Percentiles rank a stretch among this genome's conserved stretches.
These are phyloP conservation scores for Machimus rusticus DNA, from an alignment of 2,888 invertebrate genomes.

Conservation along the genomic window DNA sequence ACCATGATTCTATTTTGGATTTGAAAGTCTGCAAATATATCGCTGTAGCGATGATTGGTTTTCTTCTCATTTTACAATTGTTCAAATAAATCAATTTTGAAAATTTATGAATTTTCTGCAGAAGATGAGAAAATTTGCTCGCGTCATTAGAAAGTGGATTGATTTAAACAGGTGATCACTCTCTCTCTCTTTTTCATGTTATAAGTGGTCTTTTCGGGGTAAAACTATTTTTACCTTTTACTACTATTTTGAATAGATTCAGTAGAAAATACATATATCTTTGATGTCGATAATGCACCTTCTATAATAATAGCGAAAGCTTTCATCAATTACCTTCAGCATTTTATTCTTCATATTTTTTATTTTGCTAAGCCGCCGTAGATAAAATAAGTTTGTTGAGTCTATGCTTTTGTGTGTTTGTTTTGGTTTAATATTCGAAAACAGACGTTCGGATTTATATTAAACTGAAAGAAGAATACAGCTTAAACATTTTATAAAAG, in stretches of 20 bases:
- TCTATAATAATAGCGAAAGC: no score
- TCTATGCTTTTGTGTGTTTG: not conserved
- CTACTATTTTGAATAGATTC: not conserved
- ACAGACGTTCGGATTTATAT: no score
- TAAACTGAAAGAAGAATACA: no score
- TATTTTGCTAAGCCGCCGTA: not conserved
- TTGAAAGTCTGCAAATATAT: not conserved
- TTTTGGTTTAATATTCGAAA: no score
- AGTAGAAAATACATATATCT: not conserved
- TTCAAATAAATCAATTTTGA: not conserved
- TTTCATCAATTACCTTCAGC: not conserved
- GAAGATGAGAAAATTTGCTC: not conserved
- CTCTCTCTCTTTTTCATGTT: not conserved
- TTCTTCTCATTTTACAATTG: not conserved
- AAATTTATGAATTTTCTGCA: not conserved
- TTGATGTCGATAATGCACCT: not conserved
- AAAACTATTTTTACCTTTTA: not conserved
- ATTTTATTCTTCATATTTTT: not conserved
- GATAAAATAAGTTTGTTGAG: not conserved
- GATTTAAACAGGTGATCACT: not conserved
- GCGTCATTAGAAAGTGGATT: not conserved
- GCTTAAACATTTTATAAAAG: no score
- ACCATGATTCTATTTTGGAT: not conserved
- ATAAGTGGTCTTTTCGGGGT: not conserved
- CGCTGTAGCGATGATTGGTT: not conserved